Evolutionary conservation across 2,113 vertebrate genomes (phyloP), one percentile per base, ranked within the genome.

Genomic region (Cygnus atratus): DNA sequence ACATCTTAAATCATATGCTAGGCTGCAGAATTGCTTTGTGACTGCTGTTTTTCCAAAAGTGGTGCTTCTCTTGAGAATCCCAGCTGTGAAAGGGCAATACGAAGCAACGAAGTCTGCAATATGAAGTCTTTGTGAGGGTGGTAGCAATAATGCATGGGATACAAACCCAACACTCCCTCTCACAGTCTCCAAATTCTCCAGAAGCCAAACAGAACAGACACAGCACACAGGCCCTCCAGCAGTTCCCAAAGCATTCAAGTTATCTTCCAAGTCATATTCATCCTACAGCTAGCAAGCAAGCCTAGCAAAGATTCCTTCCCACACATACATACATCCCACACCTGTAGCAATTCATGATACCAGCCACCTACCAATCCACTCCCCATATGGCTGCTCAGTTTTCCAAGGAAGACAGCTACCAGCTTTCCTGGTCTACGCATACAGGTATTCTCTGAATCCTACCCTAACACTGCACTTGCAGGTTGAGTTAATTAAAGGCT

Each of bases 321-420:
- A 85, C 94, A 73, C 44, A 41, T 24, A 54, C 33, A 91, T 66
- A 85, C 91, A 88, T 85, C 96, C 95, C 75, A 95, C 94, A 92
- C 91, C 95, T 95, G 75, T 11, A 80, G 85, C 75, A 91, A 13
- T 48, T 91, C 94, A 76, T 52, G 82, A 52, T 90, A 90, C 74
- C 81, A 88, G 14, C 78, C 94, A 91, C 94, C 87, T 96, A 96
- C 94, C 37, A 0, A 71, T 83, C 59, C 29, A 19, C 22, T 91
- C 46, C 67, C 87, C 95, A 93, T 95, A 97, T 95, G 94, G 58
- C 78, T 76, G 43, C 78, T 83, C 79, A 70, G 62, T 95, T 91
- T 93, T 85, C 78, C 87, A 83, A 73, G 78, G 81, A 85, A 94
- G 71, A n/a, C 59, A 86, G 81, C 67, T 37, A 65, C 44, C 33